phyloP scores from a whole-genome alignment of 2,113 vertebrate species.

The Natator depressus region DNA sequence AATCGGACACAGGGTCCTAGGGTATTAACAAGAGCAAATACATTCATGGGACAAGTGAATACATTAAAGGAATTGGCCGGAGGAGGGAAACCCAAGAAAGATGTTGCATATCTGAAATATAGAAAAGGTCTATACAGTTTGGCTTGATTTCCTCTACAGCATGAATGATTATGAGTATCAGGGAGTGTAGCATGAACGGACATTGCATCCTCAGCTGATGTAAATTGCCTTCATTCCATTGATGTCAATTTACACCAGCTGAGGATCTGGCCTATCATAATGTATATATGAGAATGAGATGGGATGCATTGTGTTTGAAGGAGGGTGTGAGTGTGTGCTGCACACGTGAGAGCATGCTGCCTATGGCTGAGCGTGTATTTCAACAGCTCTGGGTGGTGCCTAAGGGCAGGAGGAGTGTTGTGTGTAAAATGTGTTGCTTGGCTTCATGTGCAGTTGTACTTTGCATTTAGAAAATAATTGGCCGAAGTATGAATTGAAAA shows the following conservation, averaged over 20 bases:
- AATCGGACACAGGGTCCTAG: not conserved
- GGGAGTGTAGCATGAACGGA: not conserved
- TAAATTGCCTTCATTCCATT: not conserved
- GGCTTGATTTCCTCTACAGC: not conserved
- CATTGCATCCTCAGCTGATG: not conserved
- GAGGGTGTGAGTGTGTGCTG: not conserved
- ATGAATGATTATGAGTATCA: not conserved
- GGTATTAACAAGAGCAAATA: fast-evolving
- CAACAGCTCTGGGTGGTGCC: not conserved
- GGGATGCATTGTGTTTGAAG: not conserved
- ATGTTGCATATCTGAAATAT: not conserved
- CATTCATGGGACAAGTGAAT: not conserved
- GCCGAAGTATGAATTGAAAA: not conserved
- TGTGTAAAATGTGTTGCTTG: not conserved
- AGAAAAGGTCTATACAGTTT: not conserved
- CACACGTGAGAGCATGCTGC: fast-evolving
- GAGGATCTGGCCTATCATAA: not conserved
- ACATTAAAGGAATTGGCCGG: not conserved
- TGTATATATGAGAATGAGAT: not conserved
- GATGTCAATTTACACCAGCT: not conserved
- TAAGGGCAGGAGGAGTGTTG: not conserved
- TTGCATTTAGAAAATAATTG: not conserved
- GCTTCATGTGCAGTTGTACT: not conserved
- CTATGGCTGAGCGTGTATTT: fast-evolving
- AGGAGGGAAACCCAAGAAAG: not conserved